Base-by-base conservation (phyloP, 1,140 invertebrate genomes). In the Heterodera carotae region DNA sequence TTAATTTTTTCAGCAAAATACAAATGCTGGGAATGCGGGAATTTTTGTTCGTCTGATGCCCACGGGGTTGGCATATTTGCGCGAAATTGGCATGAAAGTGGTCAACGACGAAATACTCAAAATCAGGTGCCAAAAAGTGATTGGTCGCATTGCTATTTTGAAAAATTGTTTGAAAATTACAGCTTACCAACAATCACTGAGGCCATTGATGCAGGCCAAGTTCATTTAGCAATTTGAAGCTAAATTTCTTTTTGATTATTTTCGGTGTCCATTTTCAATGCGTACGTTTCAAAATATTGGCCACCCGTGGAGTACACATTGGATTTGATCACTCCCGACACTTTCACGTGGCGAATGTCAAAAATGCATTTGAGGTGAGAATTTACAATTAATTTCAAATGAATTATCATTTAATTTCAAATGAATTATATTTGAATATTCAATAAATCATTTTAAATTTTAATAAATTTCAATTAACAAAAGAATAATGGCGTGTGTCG, bases 41-140 rank as follows among this genome's bases (percentile, higher is more conserved):
- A 83, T 86, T 59, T 86, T 80, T 72, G 66, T 86, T 2, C 69
- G 85, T 74, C 39, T 86, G 31, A 87, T 86, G 85, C 85, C 85
- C 53, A 86, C 86, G 29, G 85, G 85, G 27, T 69, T 86, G 36
- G 85, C 85, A 22, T 86, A 87, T 75, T 76, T 86, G 71, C 73
- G 85, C 66, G 85, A 86, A 80, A 80, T 86, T 68, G 85, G 86
- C 62, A 87, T 87, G 82, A 87, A 87, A 76, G 85, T 87, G 31
- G 84, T 87, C 12, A 87, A 88, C 76, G 86, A 87, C 69, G 85
- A 87, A 79, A 80, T 87, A 36, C 76, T 88, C 8, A 84, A 83
- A 76, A 79, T 87, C 69, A 74, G 64, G 72, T 62, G 59, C 1
- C 29, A 15, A 33, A 73, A 73, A 53, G 22, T 72, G 33, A 73